A percentile compares a stretch with the other conserved stretches of the same genome.
phyloP scores from a whole-genome alignment of 2,888 invertebrate genomes.

The Drosophila acutilabella region DNA sequence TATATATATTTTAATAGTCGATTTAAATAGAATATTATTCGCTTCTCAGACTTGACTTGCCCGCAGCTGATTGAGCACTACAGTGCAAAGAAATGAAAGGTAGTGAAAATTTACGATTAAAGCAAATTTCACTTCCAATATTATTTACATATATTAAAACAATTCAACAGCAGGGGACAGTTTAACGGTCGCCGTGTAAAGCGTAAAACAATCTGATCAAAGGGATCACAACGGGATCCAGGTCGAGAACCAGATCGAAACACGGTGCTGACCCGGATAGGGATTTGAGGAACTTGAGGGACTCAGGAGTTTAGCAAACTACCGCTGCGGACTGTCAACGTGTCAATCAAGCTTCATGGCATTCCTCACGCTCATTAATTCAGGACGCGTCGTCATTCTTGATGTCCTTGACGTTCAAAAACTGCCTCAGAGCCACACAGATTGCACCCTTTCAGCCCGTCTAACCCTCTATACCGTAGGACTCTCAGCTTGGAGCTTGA shows the following conservation, averaged over 20 bases:
- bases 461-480: slow-evolving; percentile 9
- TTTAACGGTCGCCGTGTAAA: slow-evolving; percentile 12
- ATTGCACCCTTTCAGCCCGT: slow-evolving; percentile 50
- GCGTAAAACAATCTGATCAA: slow-evolving; percentile 69
- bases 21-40: no score
- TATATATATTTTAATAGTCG: no score
- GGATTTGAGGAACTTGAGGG: slow-evolving; percentile 23
- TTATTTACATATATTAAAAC: slow-evolving; percentile 54
- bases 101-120: not conserved
- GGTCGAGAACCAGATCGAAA: slow-evolving; percentile 26
- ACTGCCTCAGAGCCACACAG: slow-evolving; percentile 41
- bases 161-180: slow-evolving; percentile 60
- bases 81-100: not conserved
- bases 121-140: slow-evolving; percentile 5
- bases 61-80: slow-evolving; percentile 3
- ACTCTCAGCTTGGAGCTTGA: slow-evolving; percentile 40
- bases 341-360: slow-evolving; percentile 77
- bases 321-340: slow-evolving; percentile 76
- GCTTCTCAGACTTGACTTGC: slow-evolving; percentile 2
- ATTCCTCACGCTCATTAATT: slow-evolving; percentile 60
- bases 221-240: slow-evolving; percentile 76
- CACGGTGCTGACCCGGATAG: slow-evolving; percentile 44
- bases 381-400: slow-evolving; percentile 60
- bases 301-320: slow-evolving; percentile 23
- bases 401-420: slow-evolving; percentile 55